Evolutionary conservation across 1,140 invertebrate genomes (phyloP).

Genomic region (Globodera ellingtonae): DNA sequence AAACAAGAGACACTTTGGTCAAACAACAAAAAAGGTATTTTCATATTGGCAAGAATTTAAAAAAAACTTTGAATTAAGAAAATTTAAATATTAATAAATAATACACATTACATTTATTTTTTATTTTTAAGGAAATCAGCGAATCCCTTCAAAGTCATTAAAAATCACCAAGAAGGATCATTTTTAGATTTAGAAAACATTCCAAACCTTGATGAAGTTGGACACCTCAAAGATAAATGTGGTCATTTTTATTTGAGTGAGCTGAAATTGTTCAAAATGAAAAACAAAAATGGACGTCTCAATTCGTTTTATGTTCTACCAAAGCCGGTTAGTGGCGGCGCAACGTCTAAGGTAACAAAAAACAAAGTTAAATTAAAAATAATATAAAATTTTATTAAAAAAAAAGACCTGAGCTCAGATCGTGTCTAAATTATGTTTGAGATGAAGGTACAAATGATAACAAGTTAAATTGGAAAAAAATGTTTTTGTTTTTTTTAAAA

Average conservation of each 20-base stretch:
- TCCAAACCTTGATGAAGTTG: not conserved
- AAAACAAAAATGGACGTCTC: not conserved
- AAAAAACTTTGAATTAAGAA: no score
- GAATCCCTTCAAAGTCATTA: not conserved
- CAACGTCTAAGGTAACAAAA: not conserved
- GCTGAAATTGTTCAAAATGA: not conserved
- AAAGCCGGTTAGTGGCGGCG: not conserved
- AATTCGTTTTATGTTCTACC: not conserved
- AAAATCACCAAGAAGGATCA: not conserved
- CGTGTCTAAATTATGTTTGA: no score
- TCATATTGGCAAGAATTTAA: no score
- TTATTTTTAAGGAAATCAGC: not conserved
- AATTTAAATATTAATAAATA: no score
- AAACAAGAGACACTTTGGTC: no score
- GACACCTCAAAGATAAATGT: not conserved
- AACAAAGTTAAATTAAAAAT: no score
- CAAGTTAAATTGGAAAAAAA: no score
- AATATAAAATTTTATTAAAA: not conserved
- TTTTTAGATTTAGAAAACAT: not conserved
- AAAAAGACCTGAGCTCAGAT: not conserved
- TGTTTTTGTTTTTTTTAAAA: no score
- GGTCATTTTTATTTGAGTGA: not conserved
- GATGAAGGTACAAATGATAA: no score
- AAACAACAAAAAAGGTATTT: no score
- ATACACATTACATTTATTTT: no score